phyloP scores from a whole-genome alignment of 2,113 vertebrate species.

The Natator depressus region DNA sequence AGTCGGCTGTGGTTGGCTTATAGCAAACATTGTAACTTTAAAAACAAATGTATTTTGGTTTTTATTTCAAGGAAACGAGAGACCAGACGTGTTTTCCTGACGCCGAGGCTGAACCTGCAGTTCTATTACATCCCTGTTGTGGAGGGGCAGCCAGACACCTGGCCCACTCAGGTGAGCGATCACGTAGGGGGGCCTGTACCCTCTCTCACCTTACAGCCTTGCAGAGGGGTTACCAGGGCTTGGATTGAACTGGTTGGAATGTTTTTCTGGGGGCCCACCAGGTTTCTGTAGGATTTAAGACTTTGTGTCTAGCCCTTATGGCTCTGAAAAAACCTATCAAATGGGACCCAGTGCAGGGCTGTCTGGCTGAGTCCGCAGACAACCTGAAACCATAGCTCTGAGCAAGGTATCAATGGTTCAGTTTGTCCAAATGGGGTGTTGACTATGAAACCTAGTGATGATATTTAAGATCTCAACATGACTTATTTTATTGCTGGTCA shows the following conservation, averaged over 20 bases:
- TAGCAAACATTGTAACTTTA: not conserved
- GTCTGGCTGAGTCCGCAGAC: not conserved
- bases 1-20: not conserved
- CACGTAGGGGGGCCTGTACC: accelerated
- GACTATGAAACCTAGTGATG: not conserved
- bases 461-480: not conserved
- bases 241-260: accelerated
- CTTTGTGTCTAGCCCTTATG: not conserved
- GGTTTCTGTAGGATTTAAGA: not conserved
- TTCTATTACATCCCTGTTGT: conserved; percentile 92
- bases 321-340: not conserved
- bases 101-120: conserved; percentile 87
- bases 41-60: not conserved
- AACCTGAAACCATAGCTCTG: not conserved
- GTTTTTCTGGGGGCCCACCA: not conserved
- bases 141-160: not conserved
- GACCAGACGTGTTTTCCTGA: conserved; percentile 85
- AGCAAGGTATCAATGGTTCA: not conserved
- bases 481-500: not conserved
- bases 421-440: accelerated
- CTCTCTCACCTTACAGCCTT: accelerated
- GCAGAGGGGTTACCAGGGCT: accelerated
- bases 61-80: conserved; percentile 87
- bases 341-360: not conserved
- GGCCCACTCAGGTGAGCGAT: conserved; percentile 67